phyloP scores from a whole-genome alignment of 2,888 invertebrate species.

The Conops quadrifasciatus region DNA sequence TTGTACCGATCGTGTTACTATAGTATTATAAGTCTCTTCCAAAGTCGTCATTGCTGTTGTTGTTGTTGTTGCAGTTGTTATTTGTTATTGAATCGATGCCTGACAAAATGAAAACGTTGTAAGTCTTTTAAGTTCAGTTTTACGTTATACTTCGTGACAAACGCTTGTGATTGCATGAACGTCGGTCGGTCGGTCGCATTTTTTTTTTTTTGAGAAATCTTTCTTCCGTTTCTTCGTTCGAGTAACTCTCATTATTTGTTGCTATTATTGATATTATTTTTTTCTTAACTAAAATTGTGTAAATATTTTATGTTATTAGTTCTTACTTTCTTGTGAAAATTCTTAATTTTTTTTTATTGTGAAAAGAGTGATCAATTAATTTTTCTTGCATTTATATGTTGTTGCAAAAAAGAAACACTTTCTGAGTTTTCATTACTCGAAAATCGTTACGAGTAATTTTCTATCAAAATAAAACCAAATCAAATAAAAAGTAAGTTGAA shows the following conservation, averaged over 20 bases:
- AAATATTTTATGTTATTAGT: neutral
- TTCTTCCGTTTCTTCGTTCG: neutral
- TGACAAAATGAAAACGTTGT: constrained; percentile 13
- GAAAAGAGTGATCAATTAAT: too few species aligned
- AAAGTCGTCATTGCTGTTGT: neutral
- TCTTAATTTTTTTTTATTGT: too few species aligned
- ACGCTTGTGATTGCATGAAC: neutral
- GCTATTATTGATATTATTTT: neutral
- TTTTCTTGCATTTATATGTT: too few species aligned
- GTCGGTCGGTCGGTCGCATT: neutral
- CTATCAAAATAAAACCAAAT: too few species aligned
- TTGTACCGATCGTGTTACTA: neutral
- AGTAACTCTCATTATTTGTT: neutral
- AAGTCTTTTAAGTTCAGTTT: constrained; percentile 12
- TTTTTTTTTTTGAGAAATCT: neutral
- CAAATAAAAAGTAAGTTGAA: too few species aligned
- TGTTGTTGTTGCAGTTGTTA: neutral
- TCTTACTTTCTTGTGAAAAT: too few species aligned
- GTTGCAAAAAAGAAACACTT: too few species aligned
- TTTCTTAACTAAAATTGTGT: neutral
- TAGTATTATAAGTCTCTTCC: neutral
- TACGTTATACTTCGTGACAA: neutral
- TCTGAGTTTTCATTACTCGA: too few species aligned
- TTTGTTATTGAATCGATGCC: constrained; percentile 11
- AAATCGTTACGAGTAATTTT: too few species aligned